Base-by-base conservation (phyloP, 23 tunicate genomes). In the Trididemnum clinides region DNA sequence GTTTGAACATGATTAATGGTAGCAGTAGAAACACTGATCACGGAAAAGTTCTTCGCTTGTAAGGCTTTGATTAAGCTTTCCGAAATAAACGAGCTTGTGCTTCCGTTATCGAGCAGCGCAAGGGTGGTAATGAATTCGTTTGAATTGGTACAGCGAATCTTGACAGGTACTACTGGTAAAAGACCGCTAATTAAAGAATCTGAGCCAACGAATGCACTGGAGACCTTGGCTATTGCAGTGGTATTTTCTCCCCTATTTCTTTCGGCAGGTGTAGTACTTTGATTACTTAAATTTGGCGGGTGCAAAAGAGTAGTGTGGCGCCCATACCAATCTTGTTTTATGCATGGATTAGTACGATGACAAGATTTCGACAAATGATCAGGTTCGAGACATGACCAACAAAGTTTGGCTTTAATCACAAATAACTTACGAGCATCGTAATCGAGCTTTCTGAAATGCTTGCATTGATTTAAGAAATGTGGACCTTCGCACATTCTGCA, bases 231-330 rank as follows among this genome's bases (percentile, higher is more conserved):
- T 64, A 28, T 7, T 6, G 36, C 15, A n/a, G 28, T 30, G 7
- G 7, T 30, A 30, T 3, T 10, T 69, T 69, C 38, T 29, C 1
- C 12, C 33, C 2, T 64, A 34, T 27, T 26, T 26, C 28, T 1
- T 38, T 82, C 22, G 22, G 50, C 21, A 2, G 86, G 23, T 26
- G 34, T 15, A 1, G 36, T n/a, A n/a, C n/a, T n/a, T n/a, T n/a
- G n/a, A n/a, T n/a, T n/a, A n/a, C n/a, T n/a, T n/a, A n/a, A n/a
- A n/a, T n/a, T 59, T 29, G 87, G 54, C 23, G 87, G 87, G 34
- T 84, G 87, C 50, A 84, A 31, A 44, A 84, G 57, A 30, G 87
- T 84, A 0, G 87, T 84, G 70, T 84, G 87, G 1, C 51, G 72
- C 32, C 50, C 51, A 21, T 32, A 51, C 49, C 87, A 84, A 50